Conservation (phyloP, 2,113 vertebrate genomes). For the Gopherus flavomarginatus region DNA sequence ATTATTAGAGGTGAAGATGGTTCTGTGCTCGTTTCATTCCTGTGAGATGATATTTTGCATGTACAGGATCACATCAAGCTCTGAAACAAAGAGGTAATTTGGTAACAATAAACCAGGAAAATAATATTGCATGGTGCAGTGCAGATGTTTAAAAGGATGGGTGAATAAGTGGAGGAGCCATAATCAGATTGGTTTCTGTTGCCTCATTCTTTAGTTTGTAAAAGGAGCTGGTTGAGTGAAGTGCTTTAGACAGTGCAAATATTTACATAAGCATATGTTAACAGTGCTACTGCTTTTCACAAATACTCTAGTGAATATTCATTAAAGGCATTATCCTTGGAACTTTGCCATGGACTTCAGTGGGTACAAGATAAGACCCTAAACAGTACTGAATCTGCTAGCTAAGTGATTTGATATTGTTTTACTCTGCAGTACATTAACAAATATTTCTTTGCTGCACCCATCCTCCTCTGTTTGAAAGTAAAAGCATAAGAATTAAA, state of each 20-base stretch:
- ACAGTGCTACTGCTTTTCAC: neutral
- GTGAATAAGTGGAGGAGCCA: neutral
- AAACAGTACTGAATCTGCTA: neutral
- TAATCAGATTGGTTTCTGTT: neutral
- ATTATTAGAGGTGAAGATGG: slow-evolving; percentile 51
- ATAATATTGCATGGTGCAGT: neutral
- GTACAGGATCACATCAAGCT: slow-evolving; percentile 36
- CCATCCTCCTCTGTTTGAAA: neutral
- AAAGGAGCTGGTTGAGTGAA: neutral
- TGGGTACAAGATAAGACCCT: neutral
- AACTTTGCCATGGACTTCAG: neutral
- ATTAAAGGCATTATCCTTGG: neutral
- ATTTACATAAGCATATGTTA: neutral
- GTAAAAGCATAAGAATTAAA: neutral
- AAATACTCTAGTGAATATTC: neutral
- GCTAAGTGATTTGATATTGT: neutral
- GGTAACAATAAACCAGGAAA: slow-evolving; percentile 25
- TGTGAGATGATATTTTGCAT: slow-evolving; percentile 48
- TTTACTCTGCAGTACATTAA: neutral
- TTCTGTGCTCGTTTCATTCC: slow-evolving; percentile 40
- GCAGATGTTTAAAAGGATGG: neutral
- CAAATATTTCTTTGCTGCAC: neutral
- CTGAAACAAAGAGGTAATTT: slow-evolving; percentile 39
- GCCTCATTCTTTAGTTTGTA: neutral
- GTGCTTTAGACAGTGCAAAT: neutral